Conservation (phyloP, 1,140 invertebrate genomes). For the Drosophila willistoni region DNA sequence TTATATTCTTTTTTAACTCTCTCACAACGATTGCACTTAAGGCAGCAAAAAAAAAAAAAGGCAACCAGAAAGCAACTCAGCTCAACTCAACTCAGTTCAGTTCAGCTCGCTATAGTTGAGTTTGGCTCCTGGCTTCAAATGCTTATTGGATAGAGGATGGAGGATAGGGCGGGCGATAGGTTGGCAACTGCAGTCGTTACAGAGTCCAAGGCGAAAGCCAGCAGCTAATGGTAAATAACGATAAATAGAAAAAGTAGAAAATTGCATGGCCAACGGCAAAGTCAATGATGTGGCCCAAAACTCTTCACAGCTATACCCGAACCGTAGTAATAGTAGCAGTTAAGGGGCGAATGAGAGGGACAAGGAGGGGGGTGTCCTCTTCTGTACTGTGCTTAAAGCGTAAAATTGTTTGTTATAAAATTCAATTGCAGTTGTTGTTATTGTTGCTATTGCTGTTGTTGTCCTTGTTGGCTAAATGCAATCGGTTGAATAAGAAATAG, state of each 20-base stretch:
- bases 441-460: slow-evolving; percentile 22
- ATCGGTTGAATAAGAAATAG: slow-evolving; percentile 58
- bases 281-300: slow-evolving; percentile 63
- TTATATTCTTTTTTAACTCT: slow-evolving; percentile 15
- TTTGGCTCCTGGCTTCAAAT: slow-evolving; percentile 40
- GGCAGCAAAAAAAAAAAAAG: slow-evolving; percentile 40
- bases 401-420: slow-evolving; percentile 82
- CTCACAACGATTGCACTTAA: slow-evolving; percentile 56
- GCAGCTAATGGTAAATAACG: slow-evolving; percentile 75
- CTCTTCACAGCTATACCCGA: slow-evolving; percentile 44
- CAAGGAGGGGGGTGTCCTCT: neutral
- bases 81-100: neutral
- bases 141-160: slow-evolving; percentile 46
- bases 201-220: slow-evolving; percentile 24
- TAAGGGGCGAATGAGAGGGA: neutral
- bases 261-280: slow-evolving; percentile 73
- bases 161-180: neutral
- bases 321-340: slow-evolving; percentile 9
- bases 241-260: slow-evolving; percentile 71
- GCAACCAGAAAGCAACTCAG: slow-evolving; percentile 35
- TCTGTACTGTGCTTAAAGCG: slow-evolving; percentile 72
- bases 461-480: slow-evolving; percentile 58
- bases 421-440: slow-evolving; percentile 61
- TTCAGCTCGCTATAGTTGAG: neutral
- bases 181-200: slow-evolving; percentile 28